Evolutionary conservation across 2,797 vertebrate genomes (phyloP), one percentile per base, ranked within the genome.

Genomic region (Cottoperca gobio): DNA sequence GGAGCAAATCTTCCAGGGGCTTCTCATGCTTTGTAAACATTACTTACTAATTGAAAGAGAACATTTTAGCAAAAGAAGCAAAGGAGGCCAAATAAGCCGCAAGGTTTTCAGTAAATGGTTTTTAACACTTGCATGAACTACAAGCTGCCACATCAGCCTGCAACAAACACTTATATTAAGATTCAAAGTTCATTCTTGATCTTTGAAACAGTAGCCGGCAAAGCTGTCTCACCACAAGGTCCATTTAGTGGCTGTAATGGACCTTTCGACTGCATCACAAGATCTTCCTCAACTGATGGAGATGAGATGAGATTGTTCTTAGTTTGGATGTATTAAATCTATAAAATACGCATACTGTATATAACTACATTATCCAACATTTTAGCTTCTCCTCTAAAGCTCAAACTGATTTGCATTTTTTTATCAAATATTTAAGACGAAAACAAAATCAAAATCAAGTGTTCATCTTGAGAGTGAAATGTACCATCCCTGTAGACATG

Each of bases 391-490:
- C n/a, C 16, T 50, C 12, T 52, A 4, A 43, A 46, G 8, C 17
- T 35, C 33, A 10, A 59, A 26, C 5, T 16, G 6, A 49, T 31
- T 24, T 23, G 24, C 10, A 35, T 52, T 53, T 52, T 53, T 52
- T 55, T 0, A 49, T 42, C 16, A 50, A 68, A 60, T 16, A 35
- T 16, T 8, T 23, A n/a, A n/a, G 19, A 14, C 13, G 11, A 16
- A 54, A 42, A 62, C 3, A 28, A 26, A 40, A 63, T 49, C 1
- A 54, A 39, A 68, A 68, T 26, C 8, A 49, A 6, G 11, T 31
- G 21, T 21, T 48, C 48, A 55, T 45, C 31, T 26, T 57, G 8
- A 48, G 31, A 39, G 43, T 2, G 2, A 62, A 73, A 79, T 35
- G 35, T 16, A 63, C 24, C 39, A 39, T 45, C 33, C 10, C 59